Evolutionary conservation across 37 sponge, comb jelly and placozoan genomes (phyloP).

Genomic region (Oscarella lobularis): DNA sequence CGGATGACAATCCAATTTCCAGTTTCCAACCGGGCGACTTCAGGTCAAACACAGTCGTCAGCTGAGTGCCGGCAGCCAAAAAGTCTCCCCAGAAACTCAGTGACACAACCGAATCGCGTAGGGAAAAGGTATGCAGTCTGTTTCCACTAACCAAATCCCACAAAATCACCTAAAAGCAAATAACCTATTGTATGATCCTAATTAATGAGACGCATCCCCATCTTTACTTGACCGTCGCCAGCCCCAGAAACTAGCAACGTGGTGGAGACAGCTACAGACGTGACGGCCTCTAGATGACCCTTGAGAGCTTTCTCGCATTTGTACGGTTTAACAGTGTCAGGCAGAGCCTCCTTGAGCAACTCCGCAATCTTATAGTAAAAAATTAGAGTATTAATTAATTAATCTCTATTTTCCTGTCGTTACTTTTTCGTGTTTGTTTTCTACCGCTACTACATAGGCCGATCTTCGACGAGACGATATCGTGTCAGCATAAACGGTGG

Average conservation of each 20-base stretch:
- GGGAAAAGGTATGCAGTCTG: background rate
- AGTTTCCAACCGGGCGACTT: background rate
- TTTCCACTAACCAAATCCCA: background rate
- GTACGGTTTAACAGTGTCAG: background rate
- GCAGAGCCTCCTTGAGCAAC: background rate
- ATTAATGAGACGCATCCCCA: too few relatives aligned
- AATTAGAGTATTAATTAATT: too few relatives aligned
- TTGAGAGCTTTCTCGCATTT: background rate
- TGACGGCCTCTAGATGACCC: too few relatives aligned
- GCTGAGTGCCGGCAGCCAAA: background rate
- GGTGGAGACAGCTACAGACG: too few relatives aligned
- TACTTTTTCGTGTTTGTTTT: background rate
- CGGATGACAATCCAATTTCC: background rate
- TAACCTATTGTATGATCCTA: too few relatives aligned
- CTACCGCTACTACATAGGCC: background rate
- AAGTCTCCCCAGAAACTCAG: background rate
- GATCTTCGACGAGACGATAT: background rate
- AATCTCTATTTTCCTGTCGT: too few relatives aligned
- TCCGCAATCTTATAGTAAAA: too few relatives aligned
- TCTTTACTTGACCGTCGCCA: too few relatives aligned
- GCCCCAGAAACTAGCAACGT: too few relatives aligned
- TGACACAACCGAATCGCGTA: background rate
- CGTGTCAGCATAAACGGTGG: background rate
- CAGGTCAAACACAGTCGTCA: background rate
- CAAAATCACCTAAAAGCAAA: background rate